Evolutionary conservation across 2,888 invertebrate genomes (phyloP), one percentile per base, ranked within the genome.

Genomic region (Platycheirus albimanus): DNA sequence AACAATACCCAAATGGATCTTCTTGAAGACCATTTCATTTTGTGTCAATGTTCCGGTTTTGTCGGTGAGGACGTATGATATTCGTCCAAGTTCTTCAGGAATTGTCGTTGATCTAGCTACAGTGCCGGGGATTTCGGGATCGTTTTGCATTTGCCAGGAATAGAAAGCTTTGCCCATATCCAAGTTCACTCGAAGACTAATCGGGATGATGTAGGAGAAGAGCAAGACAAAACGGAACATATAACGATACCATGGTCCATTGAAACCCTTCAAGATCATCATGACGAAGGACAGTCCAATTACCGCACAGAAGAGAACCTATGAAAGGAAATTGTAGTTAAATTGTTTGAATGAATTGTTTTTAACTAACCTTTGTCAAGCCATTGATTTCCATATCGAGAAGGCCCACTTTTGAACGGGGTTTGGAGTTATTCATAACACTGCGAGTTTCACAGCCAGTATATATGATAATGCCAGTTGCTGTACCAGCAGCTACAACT

Each of bases 121-220:
- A 0, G 99, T 98, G 4, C 97, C 98, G 83, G 95, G 94, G 86
- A 99, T 98, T 86, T 96, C 94, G 67, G 96, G 94, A 91, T 99
- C 99, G 72, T 96, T 93, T 88, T 98, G 97, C 87, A 99, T 99
- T 86, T 96, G 95, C 96, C 97, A 99, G 0, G 99, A 97, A 91
- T 99, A 99, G 89, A 96, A 98, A 0, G 96, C 96, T 91, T 99
- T 99, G 1, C 99, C 99, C 97, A 99, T 97, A 88, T 99, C 99
- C 86, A 99, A 92, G 92, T 99, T 99, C 0, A 99, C 99, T 84
- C 99, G 93, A 88, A 99, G 94, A 92, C 99, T 98, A 87, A 99
- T 98, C 13, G 99, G 99, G 88, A 99, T 99, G 87, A 99, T 99
- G 91, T 99, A 99, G 0, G 99, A 99, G 92, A 99, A 99, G 15